phyloP scores from a whole-genome alignment of 2,113 vertebrate genomes.

The Seriola dumerili region DNA sequence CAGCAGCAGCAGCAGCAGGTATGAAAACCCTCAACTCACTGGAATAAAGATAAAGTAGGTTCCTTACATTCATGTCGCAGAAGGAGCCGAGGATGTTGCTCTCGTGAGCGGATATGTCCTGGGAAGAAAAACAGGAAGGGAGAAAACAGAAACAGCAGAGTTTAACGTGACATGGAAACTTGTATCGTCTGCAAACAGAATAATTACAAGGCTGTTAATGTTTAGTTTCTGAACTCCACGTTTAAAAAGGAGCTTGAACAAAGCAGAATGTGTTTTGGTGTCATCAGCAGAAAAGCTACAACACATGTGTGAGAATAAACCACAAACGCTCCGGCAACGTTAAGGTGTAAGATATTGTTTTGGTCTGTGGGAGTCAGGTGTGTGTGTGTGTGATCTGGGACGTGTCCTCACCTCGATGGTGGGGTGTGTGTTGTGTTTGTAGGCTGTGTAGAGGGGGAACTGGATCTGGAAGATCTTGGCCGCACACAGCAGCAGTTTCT shows the following conservation, averaged over 20 bases:
- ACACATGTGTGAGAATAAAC: too few relatives aligned
- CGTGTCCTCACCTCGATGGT: slow-evolving; percentile 93
- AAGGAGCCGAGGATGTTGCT: slow-evolving; percentile 99
- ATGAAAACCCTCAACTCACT: too few relatives aligned
- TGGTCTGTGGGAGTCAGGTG: too few relatives aligned
- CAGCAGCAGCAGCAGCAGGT: too few relatives aligned
- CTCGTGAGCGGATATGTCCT: slow-evolving; percentile 99
- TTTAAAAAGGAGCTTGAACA: too few relatives aligned
- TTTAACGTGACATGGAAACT: too few relatives aligned
- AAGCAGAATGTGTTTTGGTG: too few relatives aligned
- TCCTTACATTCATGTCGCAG: slow-evolving; percentile 99
- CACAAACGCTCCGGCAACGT: too few relatives aligned
- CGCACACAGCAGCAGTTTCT: slow-evolving; percentile 96
- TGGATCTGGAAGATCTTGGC: slow-evolving; percentile 99
- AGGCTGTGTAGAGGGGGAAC: slow-evolving; percentile 98
- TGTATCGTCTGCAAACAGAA: background rate
- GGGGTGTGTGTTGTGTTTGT: slow-evolving; percentile 99
- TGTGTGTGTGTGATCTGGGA: background rate
- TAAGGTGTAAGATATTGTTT: too few relatives aligned
- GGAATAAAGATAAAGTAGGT: background rate
- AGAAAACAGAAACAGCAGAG: background rate
- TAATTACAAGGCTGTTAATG: background rate
- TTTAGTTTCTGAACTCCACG: too few relatives aligned
- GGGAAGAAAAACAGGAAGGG: slow-evolving; percentile 42
- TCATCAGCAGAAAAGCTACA: too few relatives aligned